These are phyloP conservation scores for Cataglyphis cursor DNA, from an alignment of 2,888 invertebrate species.

Conservation along the genomic window DNA sequence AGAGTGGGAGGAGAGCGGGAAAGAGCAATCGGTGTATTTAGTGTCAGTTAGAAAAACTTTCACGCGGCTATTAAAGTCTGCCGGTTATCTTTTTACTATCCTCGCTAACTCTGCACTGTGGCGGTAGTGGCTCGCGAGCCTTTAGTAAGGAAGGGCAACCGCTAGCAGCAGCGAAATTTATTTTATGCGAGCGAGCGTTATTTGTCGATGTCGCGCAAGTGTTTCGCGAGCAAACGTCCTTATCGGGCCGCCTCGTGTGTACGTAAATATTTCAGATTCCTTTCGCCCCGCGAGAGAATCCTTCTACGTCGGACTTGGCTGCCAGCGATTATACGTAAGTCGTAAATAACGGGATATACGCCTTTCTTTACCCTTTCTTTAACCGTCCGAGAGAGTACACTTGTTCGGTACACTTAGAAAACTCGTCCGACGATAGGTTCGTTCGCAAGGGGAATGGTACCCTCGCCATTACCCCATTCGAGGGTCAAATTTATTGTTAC, in stretches of 20 bases:
- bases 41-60: conserved; percentile 17
- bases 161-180: conserved; percentile 44
- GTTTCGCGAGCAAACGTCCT: conserved; percentile 74
- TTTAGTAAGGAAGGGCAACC: not conserved
- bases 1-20: not conserved
- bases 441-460: conserved; percentile 26
- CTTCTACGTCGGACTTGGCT: conserved; percentile 19
- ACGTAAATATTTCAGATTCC: conserved; percentile 72
- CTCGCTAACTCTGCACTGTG: not conserved
- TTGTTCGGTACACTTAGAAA: conserved; percentile 35
- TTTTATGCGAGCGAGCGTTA: conserved; percentile 57
- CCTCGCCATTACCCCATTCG: conserved; percentile 41
- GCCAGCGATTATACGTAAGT: conserved; percentile 37
- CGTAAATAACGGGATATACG: conserved; percentile 60
- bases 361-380: conserved; percentile 34
- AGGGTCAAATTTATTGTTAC: conserved; percentile 53
- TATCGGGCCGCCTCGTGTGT: conserved; percentile 58
- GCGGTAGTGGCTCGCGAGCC: conserved; percentile 19
- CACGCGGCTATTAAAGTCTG: conserved; percentile 1
- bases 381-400: conserved; percentile 50
- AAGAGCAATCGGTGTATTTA: not conserved
- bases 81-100: conserved; percentile 47
- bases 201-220: conserved; percentile 72
- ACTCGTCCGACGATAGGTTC: conserved; percentile 54
- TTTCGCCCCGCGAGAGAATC: conserved; percentile 36